These are phyloP conservation scores for Myodes glareolus DNA, from an alignment of 2,113 vertebrate species.

Conservation along the genomic window DNA sequence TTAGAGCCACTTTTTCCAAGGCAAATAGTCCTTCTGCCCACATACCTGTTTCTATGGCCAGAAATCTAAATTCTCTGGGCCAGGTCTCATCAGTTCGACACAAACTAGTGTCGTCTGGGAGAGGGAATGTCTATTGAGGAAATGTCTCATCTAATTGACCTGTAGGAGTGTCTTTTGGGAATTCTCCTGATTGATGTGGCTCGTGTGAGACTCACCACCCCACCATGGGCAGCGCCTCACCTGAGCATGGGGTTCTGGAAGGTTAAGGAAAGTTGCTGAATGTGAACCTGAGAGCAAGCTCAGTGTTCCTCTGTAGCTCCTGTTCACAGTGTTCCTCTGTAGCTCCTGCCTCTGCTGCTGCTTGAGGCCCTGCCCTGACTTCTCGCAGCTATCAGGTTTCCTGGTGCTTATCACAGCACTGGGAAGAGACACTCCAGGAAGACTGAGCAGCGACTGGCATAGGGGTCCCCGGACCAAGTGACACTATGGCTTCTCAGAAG, in stretches of 20 bases:
- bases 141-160: neutral
- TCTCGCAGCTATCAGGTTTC: rapidly evolving
- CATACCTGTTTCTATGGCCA: neutral
- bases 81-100: too few relatives aligned
- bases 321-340: rapidly evolving
- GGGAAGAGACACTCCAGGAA: neutral
- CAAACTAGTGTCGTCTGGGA: neutral
- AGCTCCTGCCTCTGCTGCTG: neutral
- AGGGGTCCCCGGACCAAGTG: neutral
- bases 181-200: neutral
- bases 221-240: neutral
- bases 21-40: neutral
- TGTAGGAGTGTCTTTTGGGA: neutral
- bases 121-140: neutral
- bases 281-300: neutral
- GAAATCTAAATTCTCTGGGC: neutral
- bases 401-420: neutral
- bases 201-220: neutral
- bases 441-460: neutral
- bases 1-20: constrained; percentile 20
- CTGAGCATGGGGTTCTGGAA: neutral
- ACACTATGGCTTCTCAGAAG: neutral
- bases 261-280: neutral
- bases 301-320: neutral
- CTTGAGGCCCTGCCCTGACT: neutral